Percentiles rank a stretch among this genome's conserved stretches.
Conservation (phyloP, 2,797 vertebrate species). For the Chaenodraco wilsoni region DNA sequence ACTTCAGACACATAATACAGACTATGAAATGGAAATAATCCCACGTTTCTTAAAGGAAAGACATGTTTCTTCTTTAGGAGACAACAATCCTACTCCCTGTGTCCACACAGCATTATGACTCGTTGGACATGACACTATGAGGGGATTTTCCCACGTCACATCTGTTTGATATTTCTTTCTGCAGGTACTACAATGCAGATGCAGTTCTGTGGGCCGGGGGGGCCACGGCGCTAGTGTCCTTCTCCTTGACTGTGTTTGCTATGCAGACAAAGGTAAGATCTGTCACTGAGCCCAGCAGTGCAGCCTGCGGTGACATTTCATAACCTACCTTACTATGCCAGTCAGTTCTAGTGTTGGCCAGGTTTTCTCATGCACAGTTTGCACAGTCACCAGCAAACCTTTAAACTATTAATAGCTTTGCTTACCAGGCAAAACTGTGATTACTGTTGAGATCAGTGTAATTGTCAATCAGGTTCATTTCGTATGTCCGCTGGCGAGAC, state of each 20-base stretch:
- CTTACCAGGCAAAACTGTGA: conserved; percentile 52
- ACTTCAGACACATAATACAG: conserved; percentile 29
- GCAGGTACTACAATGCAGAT: conserved; percentile 80
- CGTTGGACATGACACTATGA: neutral
- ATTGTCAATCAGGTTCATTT: conserved; percentile 63
- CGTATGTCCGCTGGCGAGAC: conserved; percentile 31
- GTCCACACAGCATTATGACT: conserved; percentile 11
- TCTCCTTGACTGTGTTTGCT: conserved; percentile 84
- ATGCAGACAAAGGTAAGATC: conserved; percentile 86
- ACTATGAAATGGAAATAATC: conserved; percentile 31
- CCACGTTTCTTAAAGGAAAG: conserved; percentile 12
- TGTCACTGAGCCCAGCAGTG: conserved; percentile 47
- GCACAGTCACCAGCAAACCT: conserved; percentile 30
- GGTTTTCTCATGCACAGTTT: conserved; percentile 33
- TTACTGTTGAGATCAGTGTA: conserved; percentile 64
- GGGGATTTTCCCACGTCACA: neutral
- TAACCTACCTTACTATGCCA: conserved; percentile 46
- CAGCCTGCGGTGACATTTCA: conserved; percentile 56
- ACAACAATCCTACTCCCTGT: conserved; percentile 7
- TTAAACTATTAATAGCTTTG: conserved; percentile 47
- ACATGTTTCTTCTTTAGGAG: conserved; percentile 21
- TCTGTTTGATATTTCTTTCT: conserved; percentile 56
- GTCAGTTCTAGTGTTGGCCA: conserved; percentile 31
- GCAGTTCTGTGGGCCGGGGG: conserved; percentile 85
- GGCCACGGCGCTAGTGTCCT: conserved; percentile 81